These are phyloP conservation scores for Bombus soroeensis DNA, from an alignment of 1,140 invertebrate species.

Conservation along the genomic window DNA sequence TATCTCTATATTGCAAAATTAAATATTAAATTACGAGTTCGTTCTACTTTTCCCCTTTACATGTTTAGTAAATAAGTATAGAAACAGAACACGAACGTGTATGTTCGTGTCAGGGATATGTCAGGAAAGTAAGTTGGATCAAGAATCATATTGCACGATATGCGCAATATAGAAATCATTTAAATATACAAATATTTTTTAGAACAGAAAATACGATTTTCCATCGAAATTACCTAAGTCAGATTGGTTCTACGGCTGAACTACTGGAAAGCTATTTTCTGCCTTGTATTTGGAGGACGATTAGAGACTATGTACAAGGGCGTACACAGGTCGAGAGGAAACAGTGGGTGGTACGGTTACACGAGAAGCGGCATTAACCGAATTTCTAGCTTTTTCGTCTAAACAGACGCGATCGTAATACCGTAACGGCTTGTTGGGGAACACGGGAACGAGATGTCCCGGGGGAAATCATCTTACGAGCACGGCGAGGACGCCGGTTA, in stretches of 20 bases:
- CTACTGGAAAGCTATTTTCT: not conserved
- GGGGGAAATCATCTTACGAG: conserved; percentile 62
- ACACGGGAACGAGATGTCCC: conserved; percentile 23
- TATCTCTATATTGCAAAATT: too few species aligned
- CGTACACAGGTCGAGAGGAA: not conserved
- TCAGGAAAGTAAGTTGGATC: too few species aligned
- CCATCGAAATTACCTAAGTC: too few species aligned
- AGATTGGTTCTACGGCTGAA: not conserved
- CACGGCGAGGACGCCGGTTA: not conserved
- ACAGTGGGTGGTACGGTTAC: not conserved
- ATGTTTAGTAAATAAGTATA: too few species aligned
- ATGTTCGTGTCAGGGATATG: too few species aligned
- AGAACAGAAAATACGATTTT: not conserved
- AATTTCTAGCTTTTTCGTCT: conserved; percentile 45
- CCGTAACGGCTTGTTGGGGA: conserved; percentile 46
- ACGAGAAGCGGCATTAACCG: not conserved
- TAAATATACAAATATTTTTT: too few species aligned
- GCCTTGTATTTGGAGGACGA: not conserved
- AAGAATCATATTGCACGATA: too few species aligned
- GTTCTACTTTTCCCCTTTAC: too few species aligned
- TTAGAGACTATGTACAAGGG: not conserved
- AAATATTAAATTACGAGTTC: too few species aligned
- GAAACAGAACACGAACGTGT: too few species aligned
- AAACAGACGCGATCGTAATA: conserved; percentile 42
- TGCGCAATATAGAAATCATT: too few species aligned